These are phyloP conservation scores for Eulemur rufifrons DNA, from an alignment of 2,113 vertebrate species.

Conservation along the genomic window DNA sequence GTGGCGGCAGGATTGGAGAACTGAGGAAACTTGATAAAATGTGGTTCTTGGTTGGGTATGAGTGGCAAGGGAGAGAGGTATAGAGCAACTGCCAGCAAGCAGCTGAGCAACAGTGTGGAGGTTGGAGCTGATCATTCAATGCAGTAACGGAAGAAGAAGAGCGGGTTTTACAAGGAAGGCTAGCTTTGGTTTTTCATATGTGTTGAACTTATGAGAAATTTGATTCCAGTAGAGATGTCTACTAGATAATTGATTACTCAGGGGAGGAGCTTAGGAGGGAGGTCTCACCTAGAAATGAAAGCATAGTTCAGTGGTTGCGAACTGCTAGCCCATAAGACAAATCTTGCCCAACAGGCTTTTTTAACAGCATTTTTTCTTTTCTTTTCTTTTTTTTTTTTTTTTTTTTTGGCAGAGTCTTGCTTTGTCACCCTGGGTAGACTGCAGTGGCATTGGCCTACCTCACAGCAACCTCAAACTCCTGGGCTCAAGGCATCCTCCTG, in stretches of 20 bases:
- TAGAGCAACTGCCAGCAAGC: neutral
- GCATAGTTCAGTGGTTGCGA: neutral
- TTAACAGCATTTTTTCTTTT: neutral
- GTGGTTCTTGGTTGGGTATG: neutral
- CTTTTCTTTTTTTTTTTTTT: no score
- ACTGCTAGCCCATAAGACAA: neutral
- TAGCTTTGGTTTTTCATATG: no score
- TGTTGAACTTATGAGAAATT: neutral
- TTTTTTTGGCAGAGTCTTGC: no score
- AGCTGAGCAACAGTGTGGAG: neutral
- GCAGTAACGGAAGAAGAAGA: neutral
- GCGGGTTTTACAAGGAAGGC: neutral
- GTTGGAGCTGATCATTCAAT: fast-evolving
- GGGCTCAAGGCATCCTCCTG: no score
- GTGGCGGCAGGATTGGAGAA: neutral
- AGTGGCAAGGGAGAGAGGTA: neutral
- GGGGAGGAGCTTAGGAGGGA: neutral
- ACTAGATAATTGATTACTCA: neutral
- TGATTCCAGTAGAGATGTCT: neutral
- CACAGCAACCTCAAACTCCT: no score
- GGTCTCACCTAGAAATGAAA: neutral
- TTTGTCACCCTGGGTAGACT: no score
- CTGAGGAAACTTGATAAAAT: neutral
- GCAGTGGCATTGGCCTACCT: no score
- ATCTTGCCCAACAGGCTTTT: neutral